Base-by-base conservation (phyloP, 2,888 invertebrate species). In the Steromphala cineraria region DNA sequence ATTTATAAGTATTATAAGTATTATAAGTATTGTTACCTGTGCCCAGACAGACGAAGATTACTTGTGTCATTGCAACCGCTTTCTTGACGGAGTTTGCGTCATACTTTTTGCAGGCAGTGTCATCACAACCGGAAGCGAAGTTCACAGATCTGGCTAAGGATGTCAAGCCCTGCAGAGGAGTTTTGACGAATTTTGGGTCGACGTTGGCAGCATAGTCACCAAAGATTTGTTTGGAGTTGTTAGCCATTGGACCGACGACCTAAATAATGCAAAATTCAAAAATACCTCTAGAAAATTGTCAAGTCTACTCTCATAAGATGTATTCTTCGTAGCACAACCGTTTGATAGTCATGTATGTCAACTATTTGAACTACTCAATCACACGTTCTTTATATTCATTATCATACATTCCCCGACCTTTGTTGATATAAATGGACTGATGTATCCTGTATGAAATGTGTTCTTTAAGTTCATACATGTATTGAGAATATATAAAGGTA, bases 191-290 rank as follows among this genome's bases (percentile, higher is more conserved):
- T 13, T 24, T 28, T 3, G 79, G 62, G 28, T 84, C 83, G 10
- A 83, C 71, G 0, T 71, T 28, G 3, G 90, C 79, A 15, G 79
- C 53, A 74, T 90, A 90, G 75, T 86, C 85, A 1, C 90, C 90
- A 80, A 84, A 88, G 8, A 90, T 71, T 36, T 84, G 81, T 0
- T 15, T 46, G 4, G 86, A 62, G 76, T 89, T 86, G 67, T 89
- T 81, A 17, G 89, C 86, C 84, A 90, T 86, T 2, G 90, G 90
- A 2, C 90, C 90, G 40, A 90, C 82, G 4, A 90, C 78, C 89
- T 89, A 80, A 0, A 81, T 80, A 75, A 7, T 15, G 17, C 31
- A 76, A 13, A 53, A 53, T n/a, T 36, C n/a, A n/a, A n/a, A n/a
- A n/a, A n/a, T n/a, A n/a, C n/a, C n/a, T n/a, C n/a, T 36, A 36